Percentiles rank a stretch among this genome's conserved stretches.
Conservation (phyloP, 2,113 vertebrate species). For the Corydoras maculifer region DNA sequence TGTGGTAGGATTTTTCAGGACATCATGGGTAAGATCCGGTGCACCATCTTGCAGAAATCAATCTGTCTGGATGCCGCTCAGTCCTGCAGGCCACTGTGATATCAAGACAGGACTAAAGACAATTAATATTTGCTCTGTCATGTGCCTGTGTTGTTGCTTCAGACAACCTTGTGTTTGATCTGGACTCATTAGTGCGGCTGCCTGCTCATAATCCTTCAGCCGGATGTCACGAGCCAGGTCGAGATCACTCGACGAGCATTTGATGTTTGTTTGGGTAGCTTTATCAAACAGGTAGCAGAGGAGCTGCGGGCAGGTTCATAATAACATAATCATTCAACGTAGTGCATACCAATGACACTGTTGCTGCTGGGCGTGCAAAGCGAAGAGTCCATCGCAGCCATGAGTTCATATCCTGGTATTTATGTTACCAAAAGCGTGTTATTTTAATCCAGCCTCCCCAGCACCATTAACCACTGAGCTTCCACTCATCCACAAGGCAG, state of each 20-base stretch:
- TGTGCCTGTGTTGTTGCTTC: neutral
- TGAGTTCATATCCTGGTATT: too few species aligned
- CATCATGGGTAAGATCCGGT: slow-evolving; percentile 5
- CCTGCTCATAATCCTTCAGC: neutral
- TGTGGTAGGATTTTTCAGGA: neutral
- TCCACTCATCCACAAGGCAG: too few species aligned
- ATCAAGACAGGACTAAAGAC: neutral
- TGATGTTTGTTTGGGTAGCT: slow-evolving; percentile 15
- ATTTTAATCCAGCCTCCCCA: too few species aligned
- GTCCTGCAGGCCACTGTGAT: neutral
- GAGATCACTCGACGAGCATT: neutral
- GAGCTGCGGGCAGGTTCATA: neutral
- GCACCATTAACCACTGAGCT: too few species aligned
- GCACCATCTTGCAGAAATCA: neutral
- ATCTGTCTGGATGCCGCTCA: neutral
- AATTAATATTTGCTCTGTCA: neutral
- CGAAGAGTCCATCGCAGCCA: too few species aligned
- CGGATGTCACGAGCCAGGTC: neutral
- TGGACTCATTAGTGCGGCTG: slow-evolving; percentile 11
- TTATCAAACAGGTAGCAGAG: neutral
- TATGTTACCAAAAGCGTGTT: too few species aligned
- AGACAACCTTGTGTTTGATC: slow-evolving; percentile 16
- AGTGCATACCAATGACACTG: slow-evolving; percentile 10
- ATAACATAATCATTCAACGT: neutral
- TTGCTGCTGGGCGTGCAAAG: neutral